Percentiles rank a stretch among this genome's conserved stretches.
Evolutionary conservation across 2,797 vertebrate species (phyloP).

Genomic region (Buceros bicornis): DNA sequence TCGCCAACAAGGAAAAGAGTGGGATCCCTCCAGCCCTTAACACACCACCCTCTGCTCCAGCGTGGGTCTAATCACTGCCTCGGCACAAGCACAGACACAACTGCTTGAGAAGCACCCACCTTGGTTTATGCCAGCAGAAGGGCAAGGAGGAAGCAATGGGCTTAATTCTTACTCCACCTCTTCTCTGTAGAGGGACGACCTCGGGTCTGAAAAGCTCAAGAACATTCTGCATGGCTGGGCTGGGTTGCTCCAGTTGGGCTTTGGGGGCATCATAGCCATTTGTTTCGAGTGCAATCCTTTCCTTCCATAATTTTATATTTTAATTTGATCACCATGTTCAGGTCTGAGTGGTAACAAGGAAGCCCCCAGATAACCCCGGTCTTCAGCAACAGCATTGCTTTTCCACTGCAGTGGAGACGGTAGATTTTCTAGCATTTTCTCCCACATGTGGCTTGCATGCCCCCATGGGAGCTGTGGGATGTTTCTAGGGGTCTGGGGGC

Average conservation of each 20-base stretch:
- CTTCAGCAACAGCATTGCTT: not conserved
- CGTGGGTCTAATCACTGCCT: not conserved
- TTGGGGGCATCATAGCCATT: fast-evolving
- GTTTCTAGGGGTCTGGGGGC: not conserved
- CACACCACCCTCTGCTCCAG: not conserved
- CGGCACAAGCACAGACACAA: not conserved
- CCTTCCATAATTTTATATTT: not conserved
- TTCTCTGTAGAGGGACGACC: not conserved
- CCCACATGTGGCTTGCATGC: not conserved
- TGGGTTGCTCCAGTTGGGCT: not conserved
- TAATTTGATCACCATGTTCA: not conserved
- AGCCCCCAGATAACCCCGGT: not conserved
- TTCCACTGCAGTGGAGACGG: not conserved
- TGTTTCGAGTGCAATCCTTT: not conserved
- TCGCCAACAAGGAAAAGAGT: fast-evolving
- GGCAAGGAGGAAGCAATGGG: fast-evolving
- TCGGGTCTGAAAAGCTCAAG: not conserved
- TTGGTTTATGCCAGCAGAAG: fast-evolving
- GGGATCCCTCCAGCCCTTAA: not conserved
- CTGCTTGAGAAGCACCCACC: not conserved
- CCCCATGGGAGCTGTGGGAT: not conserved
- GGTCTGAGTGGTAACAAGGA: not conserved
- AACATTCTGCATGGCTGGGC: not conserved
- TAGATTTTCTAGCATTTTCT: not conserved
- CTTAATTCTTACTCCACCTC: not conserved